Evolutionary conservation across 2,888 invertebrate genomes (phyloP), one percentile per base, ranked within the genome.

Genomic region (Disparrhopalites patrizii): DNA sequence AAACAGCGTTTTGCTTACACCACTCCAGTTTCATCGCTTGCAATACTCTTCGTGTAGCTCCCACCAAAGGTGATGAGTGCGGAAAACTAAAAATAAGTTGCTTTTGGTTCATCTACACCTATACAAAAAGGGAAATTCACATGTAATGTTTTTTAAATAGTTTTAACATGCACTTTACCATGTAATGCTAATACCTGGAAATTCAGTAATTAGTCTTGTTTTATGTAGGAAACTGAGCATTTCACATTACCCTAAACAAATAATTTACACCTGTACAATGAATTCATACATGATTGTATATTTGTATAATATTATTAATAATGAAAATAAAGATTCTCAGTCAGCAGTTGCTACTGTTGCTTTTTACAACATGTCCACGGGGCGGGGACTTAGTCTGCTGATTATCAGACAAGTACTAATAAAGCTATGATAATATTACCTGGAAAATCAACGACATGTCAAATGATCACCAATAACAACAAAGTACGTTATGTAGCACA

Each of bases 191-290:
- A 47, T 47, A 47, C 47, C 47, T 47, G 47, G 47, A 47, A 47
- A 47, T 47, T 47, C 23, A n/a, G n/a, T n/a, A 47, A 47, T 47
- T 47, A 47, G 47, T 47, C 47, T 47, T 47, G 47, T 47, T 47
- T 47, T 47, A n/a, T n/a, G n/a, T n/a, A 47, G 47, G 47, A 47
- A 47, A 47, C 47, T 47, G 47, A 47, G 47, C 47, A 47, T 47
- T 47, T 47, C 23, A 47, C 20, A 47, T 13, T 20, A 47, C 25
- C 8, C 47, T 47, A 36, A 47, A 15, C 8, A 8, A 47, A 47
- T n/a, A 15, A 47, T 23, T 47, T 43, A 43, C 15, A 36, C 36
- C 15, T 36, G 8, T 15, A 36, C 36, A 36, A 36, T 47, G 7
- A 47, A 20, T 47, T 47, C 20, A 15, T 47, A 15, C 20, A 43